A percentile compares a stretch with the other conserved stretches of the same genome.
Conservation (phyloP, 2,113 vertebrate genomes). For the Uria lomvia region DNA sequence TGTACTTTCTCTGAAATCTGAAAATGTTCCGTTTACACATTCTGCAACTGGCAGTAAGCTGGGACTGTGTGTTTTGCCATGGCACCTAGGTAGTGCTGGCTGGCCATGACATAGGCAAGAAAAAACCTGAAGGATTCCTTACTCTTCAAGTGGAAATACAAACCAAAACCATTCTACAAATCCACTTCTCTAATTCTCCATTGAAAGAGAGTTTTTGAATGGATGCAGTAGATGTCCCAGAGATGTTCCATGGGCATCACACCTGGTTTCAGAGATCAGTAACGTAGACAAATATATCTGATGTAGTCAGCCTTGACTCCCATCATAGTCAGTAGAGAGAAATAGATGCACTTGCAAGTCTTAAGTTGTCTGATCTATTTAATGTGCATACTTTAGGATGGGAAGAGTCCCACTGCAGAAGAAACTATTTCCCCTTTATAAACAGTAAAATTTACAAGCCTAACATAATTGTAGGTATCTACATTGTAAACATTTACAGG, state of each 20-base stretch:
- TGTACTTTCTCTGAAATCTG: not conserved
- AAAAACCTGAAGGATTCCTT: not conserved
- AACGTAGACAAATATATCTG: not conserved
- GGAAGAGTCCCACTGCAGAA: not conserved
- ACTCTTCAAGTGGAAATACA: not conserved
- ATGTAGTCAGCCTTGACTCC: not conserved
- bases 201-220: not conserved
- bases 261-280: not conserved
- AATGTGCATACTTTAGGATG: not conserved
- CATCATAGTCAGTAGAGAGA: not conserved
- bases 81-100: not conserved
- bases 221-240: not conserved
- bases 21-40: not conserved
- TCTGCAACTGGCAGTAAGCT: not conserved
- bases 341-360: not conserved
- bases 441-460: not conserved
- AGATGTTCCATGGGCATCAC: not conserved
- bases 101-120: not conserved
- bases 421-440: not conserved
- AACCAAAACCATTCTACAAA: not conserved
- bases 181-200: not conserved
- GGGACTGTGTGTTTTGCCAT: not conserved
- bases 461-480: not conserved
- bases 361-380: not conserved
- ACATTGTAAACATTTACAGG: not conserved